Evolutionary conservation across 2,888 invertebrate genomes (phyloP), one percentile per base, ranked within the genome.

Genomic region (Steinernema carpocapsae): DNA sequence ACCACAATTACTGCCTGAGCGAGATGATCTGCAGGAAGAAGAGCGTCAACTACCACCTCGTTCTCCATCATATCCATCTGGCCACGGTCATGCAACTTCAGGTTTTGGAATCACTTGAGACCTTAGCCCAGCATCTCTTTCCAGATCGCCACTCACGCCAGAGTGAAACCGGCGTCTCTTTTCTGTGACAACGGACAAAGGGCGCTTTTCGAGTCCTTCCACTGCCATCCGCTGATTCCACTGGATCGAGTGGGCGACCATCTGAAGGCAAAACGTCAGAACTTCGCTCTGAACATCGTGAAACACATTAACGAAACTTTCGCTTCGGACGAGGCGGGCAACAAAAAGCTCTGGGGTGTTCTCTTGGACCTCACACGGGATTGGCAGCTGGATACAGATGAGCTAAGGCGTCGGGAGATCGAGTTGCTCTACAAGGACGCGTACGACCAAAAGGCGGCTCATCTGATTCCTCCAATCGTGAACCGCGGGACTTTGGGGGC

Each of bases 201-300:
- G 10, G 85, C 85, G 6, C 80, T 85, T 74, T 84, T 84, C 71
- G 78, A 77, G 17, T 77, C 80, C 10, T 74, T 85, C 7, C 83
- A 85, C 51, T 79, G 82, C 0, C 84, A 85, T 77, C 85, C 85
- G 14, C 70, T 86, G 17, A 79, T 85, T 46, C 85, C 85, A 2
- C 56, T 84, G 64, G 83, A 78, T 42, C 70, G 78, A 26, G 84
- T 84, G 17, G 83, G 81, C 51, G 83, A 82, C 52, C 70, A 73
- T 4, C 75, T 79, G 17, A 48, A 79, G 51, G 79, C 76, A 52
- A 77, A 78, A 19, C 72, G 85, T 2, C 84, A 85, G 70, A 72
- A 75, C 17, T 85, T 85, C 29, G 79, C 76, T 22, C 56, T 59
- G n/a, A 48, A 51, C 17, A 56, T 48, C 7, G 71, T 42, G 29